A percentile compares a stretch with the other conserved stretches of the same genome.
These are phyloP conservation scores for Anoplius nigerrimus DNA, from an alignment of 2,888 invertebrate species.

Conservation along the genomic window DNA sequence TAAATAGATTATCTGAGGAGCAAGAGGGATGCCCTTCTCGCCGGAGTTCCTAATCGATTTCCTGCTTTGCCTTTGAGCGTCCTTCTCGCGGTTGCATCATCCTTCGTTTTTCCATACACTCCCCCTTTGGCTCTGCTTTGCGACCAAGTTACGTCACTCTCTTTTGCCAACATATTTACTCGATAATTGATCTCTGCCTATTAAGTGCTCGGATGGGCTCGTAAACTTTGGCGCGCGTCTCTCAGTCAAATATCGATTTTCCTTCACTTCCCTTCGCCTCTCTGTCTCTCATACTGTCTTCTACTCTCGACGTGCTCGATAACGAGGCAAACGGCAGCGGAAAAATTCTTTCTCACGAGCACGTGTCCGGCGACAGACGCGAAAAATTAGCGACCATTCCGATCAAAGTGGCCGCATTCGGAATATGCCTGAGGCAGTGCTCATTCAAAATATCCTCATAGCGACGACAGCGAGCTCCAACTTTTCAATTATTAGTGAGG, in stretches of 20 bases:
- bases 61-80: neutral
- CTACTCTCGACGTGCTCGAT: conserved; percentile 1
- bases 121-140: too few species aligned
- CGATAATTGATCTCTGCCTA: neutral
- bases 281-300: too few species aligned
- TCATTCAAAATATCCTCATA: neutral
- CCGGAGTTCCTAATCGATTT: neutral
- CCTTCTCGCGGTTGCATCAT: neutral
- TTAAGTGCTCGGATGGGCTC: conserved; percentile 14
- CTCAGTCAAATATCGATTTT: conserved; percentile 41
- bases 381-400: too few species aligned
- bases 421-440: neutral
- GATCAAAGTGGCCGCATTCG: too few species aligned
- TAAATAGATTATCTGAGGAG: conserved; percentile 48
- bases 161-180: too few species aligned
- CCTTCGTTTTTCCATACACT: too few species aligned
- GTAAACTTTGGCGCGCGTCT: neutral
- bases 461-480: too few species aligned
- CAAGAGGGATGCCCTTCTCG: conserved; percentile 10
- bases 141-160: too few species aligned
- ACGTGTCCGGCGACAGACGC: too few species aligned
- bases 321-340: conserved; percentile 16
- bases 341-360: conserved; percentile 14
- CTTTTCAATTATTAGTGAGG: too few species aligned
- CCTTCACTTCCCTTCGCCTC: conserved; percentile 10